phyloP scores from a whole-genome alignment of 2,888 invertebrate species.

The Megastigmus dorsalis region DNA sequence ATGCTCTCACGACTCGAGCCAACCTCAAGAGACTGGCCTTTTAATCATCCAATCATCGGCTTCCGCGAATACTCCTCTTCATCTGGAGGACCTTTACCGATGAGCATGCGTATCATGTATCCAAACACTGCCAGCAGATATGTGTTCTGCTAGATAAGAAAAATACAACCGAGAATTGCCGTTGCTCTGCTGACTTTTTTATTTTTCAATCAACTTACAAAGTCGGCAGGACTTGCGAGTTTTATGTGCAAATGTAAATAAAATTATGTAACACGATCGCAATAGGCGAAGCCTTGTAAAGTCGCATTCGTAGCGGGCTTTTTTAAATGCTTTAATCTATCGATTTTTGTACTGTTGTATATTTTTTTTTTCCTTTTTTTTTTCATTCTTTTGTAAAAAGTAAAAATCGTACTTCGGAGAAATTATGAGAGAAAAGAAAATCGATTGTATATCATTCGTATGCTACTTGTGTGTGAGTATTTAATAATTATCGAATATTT shows the following conservation, averaged over 20 bases:
- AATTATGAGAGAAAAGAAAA: slow-evolving; percentile 46
- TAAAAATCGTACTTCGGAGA: slow-evolving; percentile 5
- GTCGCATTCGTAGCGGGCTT: slow-evolving; percentile 37
- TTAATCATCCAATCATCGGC: slow-evolving; percentile 50
- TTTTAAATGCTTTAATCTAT: slow-evolving; percentile 42
- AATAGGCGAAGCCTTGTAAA: slow-evolving; percentile 30
- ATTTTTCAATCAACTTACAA: slow-evolving; percentile 36
- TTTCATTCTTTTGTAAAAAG: slow-evolving; percentile 32
- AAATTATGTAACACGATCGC: slow-evolving; percentile 35
- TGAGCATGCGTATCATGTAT: background rate
- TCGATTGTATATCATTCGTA: slow-evolving; percentile 35
- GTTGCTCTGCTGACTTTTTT: slow-evolving; percentile 27
- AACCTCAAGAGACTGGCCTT: slow-evolving; percentile 71
- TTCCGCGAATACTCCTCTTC: no score
- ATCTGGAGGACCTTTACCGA: no score
- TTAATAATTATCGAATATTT: slow-evolving; percentile 31
- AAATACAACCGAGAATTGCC: slow-evolving; percentile 13
- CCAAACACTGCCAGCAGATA: slow-evolving; percentile 11
- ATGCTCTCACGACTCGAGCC: slow-evolving; percentile 59
- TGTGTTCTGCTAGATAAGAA: background rate
- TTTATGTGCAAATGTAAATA: slow-evolving; percentile 57
- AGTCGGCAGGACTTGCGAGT: slow-evolving; percentile 53
- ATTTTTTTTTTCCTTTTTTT: background rate
- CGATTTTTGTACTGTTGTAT: slow-evolving; percentile 23
- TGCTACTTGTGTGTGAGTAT: slow-evolving; percentile 35